These are phyloP conservation scores for Anastrepha obliqua DNA, from an alignment of 1,140 invertebrate species.

Conservation along the genomic window DNA sequence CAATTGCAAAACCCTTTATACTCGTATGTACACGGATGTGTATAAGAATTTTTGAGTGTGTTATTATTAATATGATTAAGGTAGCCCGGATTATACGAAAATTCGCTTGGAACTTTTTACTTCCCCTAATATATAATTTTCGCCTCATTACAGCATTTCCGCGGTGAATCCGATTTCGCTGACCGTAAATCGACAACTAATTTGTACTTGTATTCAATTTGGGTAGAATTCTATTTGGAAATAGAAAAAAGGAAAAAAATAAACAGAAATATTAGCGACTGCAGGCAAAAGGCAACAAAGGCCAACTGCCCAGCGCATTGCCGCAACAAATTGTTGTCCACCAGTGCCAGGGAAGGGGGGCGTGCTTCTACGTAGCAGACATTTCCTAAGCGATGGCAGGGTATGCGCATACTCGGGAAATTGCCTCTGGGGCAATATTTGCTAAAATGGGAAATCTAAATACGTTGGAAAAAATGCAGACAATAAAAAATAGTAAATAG, in stretches of 20 bases:
- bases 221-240: not conserved
- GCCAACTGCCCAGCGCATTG: slow-evolving; percentile 6
- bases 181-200: slow-evolving; percentile 10
- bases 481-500: not conserved
- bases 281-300: not conserved
- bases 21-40: too few species aligned
- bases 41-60: too few species aligned
- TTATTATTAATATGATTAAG: too few species aligned
- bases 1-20: too few species aligned
- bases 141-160: slow-evolving; percentile 35
- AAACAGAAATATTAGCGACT: not conserved
- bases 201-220: slow-evolving; percentile 36
- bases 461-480: not conserved
- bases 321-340: slow-evolving; percentile 15
- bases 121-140: slow-evolving; percentile 21
- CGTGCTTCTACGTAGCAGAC: not conserved
- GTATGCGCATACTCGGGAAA: slow-evolving; percentile 16
- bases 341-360: not conserved
- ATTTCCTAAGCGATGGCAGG: not conserved
- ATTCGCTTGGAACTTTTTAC: not conserved
- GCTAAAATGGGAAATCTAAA: slow-evolving; percentile 39
- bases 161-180: not conserved
- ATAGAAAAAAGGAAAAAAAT: not conserved
- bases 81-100: not conserved
- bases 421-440: slow-evolving; percentile 42